Evolutionary conservation across 2,888 invertebrate species (phyloP).

Genomic region (Bellardia pandia): DNA sequence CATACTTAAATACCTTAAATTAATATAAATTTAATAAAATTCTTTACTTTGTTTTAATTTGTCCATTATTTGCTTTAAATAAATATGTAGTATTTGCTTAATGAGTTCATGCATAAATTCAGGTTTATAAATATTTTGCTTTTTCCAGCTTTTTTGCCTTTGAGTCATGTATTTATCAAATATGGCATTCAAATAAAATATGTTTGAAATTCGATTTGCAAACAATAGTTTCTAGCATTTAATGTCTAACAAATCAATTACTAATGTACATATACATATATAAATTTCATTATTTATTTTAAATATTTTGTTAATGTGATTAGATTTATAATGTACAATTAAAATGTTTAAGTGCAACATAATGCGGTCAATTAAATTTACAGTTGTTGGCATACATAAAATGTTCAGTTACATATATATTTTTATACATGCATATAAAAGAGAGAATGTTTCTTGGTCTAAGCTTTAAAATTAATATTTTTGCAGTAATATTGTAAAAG

Average conservation of each 20-base stretch:
- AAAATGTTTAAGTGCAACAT: background rate
- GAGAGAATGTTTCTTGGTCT: too few species aligned
- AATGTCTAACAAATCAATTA: constrained; percentile 46
- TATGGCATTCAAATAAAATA: constrained; percentile 8
- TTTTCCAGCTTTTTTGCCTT: constrained; percentile 5
- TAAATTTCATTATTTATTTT: constrained; percentile 12
- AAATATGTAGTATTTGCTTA: background rate
- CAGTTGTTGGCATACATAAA: background rate
- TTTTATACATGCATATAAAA: background rate
- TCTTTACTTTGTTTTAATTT: background rate
- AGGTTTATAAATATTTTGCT: constrained; percentile 10
- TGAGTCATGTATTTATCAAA: background rate
- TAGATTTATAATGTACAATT: constrained; percentile 10
- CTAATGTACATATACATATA: background rate
- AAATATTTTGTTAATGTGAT: constrained; percentile 9
- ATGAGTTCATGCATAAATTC: constrained; percentile 7
- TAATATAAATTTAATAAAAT: background rate
- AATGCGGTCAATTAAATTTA: constrained; percentile 3
- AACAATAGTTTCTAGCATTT: constrained; percentile 21
- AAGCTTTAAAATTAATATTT: too few species aligned
- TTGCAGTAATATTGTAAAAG: too few species aligned
- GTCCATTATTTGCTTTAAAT: constrained; percentile 13
- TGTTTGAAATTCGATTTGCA: background rate
- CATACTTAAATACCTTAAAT: background rate
- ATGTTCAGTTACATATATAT: background rate